Evolutionary conservation across 2,797 vertebrate genomes (phyloP), one percentile per base, ranked within the genome.

Genomic region (Myotis planiceps): DNA sequence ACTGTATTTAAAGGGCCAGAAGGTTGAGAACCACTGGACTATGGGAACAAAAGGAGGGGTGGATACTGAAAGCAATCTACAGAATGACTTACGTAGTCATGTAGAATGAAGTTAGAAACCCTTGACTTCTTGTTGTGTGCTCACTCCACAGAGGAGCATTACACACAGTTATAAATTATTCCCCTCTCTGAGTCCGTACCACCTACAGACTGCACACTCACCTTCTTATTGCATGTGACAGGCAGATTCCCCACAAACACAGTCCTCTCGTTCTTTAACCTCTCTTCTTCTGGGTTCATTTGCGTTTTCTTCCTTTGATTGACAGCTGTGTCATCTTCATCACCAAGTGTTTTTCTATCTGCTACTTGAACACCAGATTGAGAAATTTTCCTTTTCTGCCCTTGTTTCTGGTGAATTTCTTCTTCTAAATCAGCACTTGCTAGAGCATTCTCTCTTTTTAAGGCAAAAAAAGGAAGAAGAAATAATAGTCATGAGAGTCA

Each of bases 221-320:
- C 99, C 99, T 99, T 99, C 97, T 98, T 98, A 78, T 98, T 99
- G 97, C 98, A 99, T 83, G 39, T 97, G 86, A 98, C 34, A 6
- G 99, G 99, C 87, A 99, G 98, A 97, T 99, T 99, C 3, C 99
- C 99, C 9, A 99, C 99, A 97, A 99, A 99, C 96, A 99, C 98
- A 0, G 99, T 99, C 97, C 99, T 99, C 90, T 98, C 99, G 42
- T 97, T 97, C 93, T 99, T 99, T 4, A 97, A 78, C 0, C 55
- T 97, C 89, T 99, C 99, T 53, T 98, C 98, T 14, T 97, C 98
- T 18, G 27, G 76, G 6, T 90, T 97, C 92, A 88, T 79, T 72
- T 96, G 21, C 34, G 89, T 94, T 96, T 98, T 98, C 92, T 97
- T 98, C 1, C 49, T 49, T 68, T 97, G 98, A 96, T 97, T 98